phyloP scores from a whole-genome alignment of 2,113 vertebrate species.

The Orcinus orca region DNA sequence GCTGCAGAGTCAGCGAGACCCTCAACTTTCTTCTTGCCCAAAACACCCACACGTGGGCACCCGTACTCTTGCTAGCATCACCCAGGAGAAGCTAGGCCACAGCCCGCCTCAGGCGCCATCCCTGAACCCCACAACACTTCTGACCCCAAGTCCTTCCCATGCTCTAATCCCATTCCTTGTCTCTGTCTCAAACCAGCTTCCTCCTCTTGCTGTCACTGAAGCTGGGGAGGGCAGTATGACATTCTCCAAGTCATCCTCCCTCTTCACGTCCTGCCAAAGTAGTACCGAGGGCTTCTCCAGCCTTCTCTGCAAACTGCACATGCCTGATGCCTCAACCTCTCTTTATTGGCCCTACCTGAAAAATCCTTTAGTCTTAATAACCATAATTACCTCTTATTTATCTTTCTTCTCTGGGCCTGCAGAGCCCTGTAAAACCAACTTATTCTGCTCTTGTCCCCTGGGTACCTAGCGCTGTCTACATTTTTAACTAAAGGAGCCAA shows the following conservation, averaged over 20 bases:
- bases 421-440: not conserved
- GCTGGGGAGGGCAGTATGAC: too few relatives aligned
- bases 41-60: rapidly evolving
- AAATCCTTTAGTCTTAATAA: slow-evolving; percentile 46
- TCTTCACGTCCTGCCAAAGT: not conserved
- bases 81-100: too few relatives aligned
- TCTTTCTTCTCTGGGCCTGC: not conserved
- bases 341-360: not conserved
- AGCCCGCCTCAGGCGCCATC: not conserved
- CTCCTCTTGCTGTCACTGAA: not conserved
- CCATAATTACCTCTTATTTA: slow-evolving; percentile 15
- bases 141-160: not conserved
- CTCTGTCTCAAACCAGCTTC: not conserved
- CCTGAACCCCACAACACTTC: not conserved
- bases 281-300: not conserved
- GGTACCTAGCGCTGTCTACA: not conserved
- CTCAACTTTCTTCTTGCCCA: not conserved
- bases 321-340: not conserved
- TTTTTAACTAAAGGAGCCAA: not conserved
- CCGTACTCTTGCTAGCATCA: not conserved
- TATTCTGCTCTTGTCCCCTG: not conserved
- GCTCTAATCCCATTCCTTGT: not conserved
- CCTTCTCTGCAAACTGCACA: not conserved
- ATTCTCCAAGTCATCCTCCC: not conserved
- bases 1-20: not conserved